Base-by-base conservation (phyloP, 2,113 vertebrate species). In the Accipiter cooperii region DNA sequence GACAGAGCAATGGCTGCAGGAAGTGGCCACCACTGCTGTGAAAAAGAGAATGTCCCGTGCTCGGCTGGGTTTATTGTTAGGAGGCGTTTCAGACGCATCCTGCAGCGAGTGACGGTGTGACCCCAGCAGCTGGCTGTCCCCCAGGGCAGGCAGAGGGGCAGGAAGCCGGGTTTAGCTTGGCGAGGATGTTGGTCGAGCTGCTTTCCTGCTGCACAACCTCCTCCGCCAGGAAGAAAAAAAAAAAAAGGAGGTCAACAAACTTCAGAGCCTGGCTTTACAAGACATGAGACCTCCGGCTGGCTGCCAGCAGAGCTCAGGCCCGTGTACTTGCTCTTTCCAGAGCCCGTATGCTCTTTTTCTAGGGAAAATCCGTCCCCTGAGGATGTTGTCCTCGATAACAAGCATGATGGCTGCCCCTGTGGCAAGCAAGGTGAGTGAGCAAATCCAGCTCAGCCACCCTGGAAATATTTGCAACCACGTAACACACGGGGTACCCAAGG, bases 201-300 rank as follows among this genome's bases (percentile, higher is more conserved):
- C 88, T 44, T 96, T 94, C 92, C 90, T 95, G 90, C 94, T 18
- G 57, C 78, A n/a, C 65, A 16, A 24, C 81, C 93, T 81, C 63
- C 86, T 36, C 84, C 33, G 3, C 16, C 58, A 57, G n/a, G 44
- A n/a, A 24, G 29, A 6, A 34, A 6, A 31, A 58, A 6, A 29
- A n/a, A 31, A 52, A 14, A 57, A 66, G 55, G 49, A 79, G 64
- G 36, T 51, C 83, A 92, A 75, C 40, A 46, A 87, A 52, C 52
- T 77, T 33, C 70, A 70, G 68, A 68, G 80, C 73, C 17, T 2
- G 9, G 91, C 34, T 88, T n/a, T 17, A 3, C 29, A 26, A 90
- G 84, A 83, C 58, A 22, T 3, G 77, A 52, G 76, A 52, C 22
- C 84, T 77, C 57, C 7, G 8, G 28, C 22, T 1, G 8, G 60